A percentile compares a stretch with the other conserved stretches of the same genome.
phyloP scores from a whole-genome alignment of 2,113 vertebrate genomes.

The Epinephelus fuscoguttatus region DNA sequence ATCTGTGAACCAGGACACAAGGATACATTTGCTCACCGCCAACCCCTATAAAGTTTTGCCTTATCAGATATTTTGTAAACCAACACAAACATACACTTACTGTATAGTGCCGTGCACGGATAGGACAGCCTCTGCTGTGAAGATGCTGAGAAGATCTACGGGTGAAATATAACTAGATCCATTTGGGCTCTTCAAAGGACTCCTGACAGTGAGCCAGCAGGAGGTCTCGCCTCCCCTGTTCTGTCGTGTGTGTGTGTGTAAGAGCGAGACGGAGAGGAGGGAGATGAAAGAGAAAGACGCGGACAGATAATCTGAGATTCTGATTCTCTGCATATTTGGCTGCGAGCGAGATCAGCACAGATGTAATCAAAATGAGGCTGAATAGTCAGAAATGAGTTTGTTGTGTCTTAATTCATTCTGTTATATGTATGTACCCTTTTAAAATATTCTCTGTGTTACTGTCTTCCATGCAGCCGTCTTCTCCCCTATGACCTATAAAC shows the following conservation, averaged over 20 bases:
- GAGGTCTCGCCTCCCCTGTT: constrained; percentile 25
- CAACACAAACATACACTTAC: constrained; percentile 2
- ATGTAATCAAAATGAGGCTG: constrained; percentile 31
- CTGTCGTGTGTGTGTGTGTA: constrained; percentile 18
- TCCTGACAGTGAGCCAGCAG: constrained; percentile 41
- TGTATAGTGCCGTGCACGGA: neutral
- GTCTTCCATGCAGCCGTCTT: neutral
- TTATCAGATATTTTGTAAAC: neutral
- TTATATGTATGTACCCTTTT: neutral
- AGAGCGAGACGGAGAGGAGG: constrained; percentile 2
- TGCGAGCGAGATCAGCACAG: constrained; percentile 31
- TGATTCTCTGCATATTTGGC: constrained; percentile 45
- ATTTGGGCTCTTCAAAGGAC: constrained; percentile 44
- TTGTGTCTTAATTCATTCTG: constrained; percentile 11
- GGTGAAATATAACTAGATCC: constrained; percentile 27
- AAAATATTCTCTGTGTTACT: neutral
- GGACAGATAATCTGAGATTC: constrained; percentile 48
- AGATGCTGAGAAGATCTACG: constrained; percentile 14
- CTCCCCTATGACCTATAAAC: constrained; percentile 32
- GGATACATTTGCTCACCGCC: neutral
- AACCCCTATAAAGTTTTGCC: neutral
- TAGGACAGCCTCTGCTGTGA: neutral
- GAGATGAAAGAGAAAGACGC: constrained; percentile 47
- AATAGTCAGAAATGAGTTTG: constrained; percentile 14
- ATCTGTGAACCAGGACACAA: neutral